phyloP scores from a whole-genome alignment of 2,113 vertebrate species.

The Myocastor coypus region DNA sequence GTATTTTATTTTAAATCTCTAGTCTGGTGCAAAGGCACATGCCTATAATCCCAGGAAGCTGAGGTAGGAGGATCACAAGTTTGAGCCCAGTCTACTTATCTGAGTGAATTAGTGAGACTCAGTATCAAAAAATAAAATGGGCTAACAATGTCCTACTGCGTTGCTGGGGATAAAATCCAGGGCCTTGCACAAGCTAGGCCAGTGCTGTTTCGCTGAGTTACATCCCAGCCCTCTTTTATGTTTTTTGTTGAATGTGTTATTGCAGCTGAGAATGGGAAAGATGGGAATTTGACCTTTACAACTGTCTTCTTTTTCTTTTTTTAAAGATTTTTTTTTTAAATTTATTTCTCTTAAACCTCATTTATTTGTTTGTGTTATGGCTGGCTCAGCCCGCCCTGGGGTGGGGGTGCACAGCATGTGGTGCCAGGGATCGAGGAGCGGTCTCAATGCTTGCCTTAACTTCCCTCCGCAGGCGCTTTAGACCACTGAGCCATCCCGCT shows the following conservation, averaged over 20 bases:
- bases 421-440: too few species aligned
- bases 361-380: too few species aligned
- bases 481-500: too few species aligned
- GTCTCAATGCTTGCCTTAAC: too few species aligned
- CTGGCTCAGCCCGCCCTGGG: too few species aligned
- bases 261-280: conserved; percentile 4
- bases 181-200: not conserved
- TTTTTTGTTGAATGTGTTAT: not conserved
- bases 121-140: not conserved
- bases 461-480: too few species aligned
- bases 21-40: not conserved
- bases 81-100: not conserved
- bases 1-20: not conserved
- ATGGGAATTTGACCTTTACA: not conserved
- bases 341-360: too few species aligned
- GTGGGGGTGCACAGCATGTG: too few species aligned
- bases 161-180: not conserved
- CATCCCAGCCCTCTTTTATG: not conserved
- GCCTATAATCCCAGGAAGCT: not conserved
- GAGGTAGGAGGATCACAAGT: not conserved
- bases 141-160: not conserved
- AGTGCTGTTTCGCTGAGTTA: not conserved
- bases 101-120: not conserved
- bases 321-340: too few species aligned
- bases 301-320: conserved; percentile 15